Conservation (phyloP, 2,113 vertebrate genomes). For the Chlorodrepanis virens region DNA sequence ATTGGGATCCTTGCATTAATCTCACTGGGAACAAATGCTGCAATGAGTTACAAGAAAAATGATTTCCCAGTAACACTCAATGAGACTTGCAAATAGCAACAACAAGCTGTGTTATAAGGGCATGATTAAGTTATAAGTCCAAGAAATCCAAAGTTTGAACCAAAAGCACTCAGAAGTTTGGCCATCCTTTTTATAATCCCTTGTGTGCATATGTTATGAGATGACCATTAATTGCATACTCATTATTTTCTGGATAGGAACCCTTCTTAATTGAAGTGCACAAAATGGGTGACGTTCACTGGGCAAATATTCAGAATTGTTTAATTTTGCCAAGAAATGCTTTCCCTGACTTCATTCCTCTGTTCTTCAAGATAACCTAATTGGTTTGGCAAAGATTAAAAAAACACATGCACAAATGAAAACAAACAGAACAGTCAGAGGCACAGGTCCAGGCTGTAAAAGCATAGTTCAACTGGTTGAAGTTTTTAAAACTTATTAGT, state of each 20-base stretch:
- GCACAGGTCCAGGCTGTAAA: background rate
- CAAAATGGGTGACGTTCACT: background rate
- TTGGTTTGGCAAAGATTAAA: background rate
- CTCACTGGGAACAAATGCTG: background rate
- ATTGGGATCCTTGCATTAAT: background rate
- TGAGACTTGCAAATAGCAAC: background rate
- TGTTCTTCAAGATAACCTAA: background rate
- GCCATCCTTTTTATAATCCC: background rate
- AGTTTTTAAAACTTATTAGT: background rate
- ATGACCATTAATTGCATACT: background rate
- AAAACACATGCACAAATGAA: background rate
- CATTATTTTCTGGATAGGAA: background rate
- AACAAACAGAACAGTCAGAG: background rate
- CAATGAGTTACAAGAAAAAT: background rate
- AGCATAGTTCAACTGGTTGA: background rate
- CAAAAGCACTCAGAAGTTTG: background rate
- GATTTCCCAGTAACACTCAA: background rate
- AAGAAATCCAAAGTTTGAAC: background rate
- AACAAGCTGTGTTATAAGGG: background rate
- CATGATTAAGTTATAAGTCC: background rate
- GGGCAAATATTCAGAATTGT: background rate
- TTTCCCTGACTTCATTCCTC: background rate
- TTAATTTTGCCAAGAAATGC: background rate
- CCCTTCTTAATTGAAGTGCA: background rate
- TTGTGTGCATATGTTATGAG: background rate